Conservation (phyloP, 1,140 invertebrate genomes). For the Stegodyphus dumicola region DNA sequence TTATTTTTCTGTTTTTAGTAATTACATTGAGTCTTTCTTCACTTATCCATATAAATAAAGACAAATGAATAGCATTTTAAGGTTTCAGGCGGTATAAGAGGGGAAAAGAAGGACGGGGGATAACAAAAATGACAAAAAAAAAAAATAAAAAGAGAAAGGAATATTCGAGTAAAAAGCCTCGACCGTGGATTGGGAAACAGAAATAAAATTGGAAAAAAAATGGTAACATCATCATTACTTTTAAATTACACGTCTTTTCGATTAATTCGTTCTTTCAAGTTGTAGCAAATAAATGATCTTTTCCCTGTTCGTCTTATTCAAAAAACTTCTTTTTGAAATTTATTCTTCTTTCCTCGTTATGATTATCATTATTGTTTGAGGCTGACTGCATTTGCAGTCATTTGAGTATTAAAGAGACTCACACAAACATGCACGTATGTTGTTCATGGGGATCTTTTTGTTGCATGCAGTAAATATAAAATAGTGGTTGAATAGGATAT, state of each 20-base stretch:
- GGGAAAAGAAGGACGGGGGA: conserved; percentile 10
- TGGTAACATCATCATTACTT: conserved; percentile 56
- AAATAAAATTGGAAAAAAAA: conserved; percentile 37
- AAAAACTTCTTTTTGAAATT: conserved; percentile 7
- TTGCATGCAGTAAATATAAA: too few species aligned
- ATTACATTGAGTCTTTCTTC: conserved; percentile 36
- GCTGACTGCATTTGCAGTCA: conserved; percentile 33
- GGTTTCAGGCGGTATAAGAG: not conserved
- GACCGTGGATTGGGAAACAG: not conserved
- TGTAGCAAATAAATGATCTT: conserved; percentile 57
- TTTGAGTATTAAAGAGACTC: conserved; percentile 31
- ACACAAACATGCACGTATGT: conserved; percentile 17
- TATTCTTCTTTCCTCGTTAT: conserved; percentile 13
- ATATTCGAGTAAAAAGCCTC: not conserved
- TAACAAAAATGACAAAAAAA: conserved; percentile 25
- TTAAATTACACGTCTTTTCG: conserved; percentile 59
- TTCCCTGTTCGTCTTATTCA: conserved; percentile 28
- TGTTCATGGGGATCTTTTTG: not conserved
- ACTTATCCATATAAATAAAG: conserved; percentile 47
- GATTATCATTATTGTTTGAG: conserved; percentile 46
- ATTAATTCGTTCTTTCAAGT: conserved; percentile 55
- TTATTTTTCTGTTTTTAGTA: conserved; percentile 28
- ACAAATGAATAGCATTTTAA: conserved; percentile 53
- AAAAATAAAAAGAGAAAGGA: conserved; percentile 17
- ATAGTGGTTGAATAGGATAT: too few species aligned